Evolutionary conservation across 64 coral and sea anemone genomes (phyloP), one percentile per base, ranked within the genome.

Genomic region (Montipora capricornis): DNA sequence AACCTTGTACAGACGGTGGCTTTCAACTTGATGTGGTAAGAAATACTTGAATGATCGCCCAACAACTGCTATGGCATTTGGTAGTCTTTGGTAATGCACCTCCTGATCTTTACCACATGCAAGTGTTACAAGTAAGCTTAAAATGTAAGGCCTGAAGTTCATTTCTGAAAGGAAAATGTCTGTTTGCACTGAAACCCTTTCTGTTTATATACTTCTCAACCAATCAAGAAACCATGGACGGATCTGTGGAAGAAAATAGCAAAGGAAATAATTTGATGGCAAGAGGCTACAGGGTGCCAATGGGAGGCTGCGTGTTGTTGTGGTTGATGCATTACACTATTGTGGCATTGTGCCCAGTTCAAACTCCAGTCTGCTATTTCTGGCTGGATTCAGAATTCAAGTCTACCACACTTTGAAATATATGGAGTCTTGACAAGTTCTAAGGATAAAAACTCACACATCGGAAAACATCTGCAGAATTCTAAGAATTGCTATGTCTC

Each of bases 21-120:
- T 70, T 48, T 64, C 66, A 86, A 70, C 19, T 47, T 50, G 45
- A 8, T 3, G 44, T 8, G 95, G 80, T 19, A 96, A 62, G 14
- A 59, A 68, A 55, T 96, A 96, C 52, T 88, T 55, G 80, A 96
- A 96, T 53, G 80, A 71, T 81, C 81, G 77, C 16, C 95, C 95
- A 94, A 88, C 75, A 77, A 91, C 74, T 61, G 95, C 95, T 45
- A 96, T 74, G 48, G 90, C 76, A 90, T 96, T 87, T 94, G 95
- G 88, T 6, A 96, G 80, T 80, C 82, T 93, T 58, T 10, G 87
- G 91, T 86, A 48, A 12, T 85, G 90, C 11, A 67, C 47, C 16
- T 73, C 66, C 17, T 49, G 60, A 50, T 71, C 66, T 50, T 50
- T 71, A 52, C 45, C 8, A 68, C 47, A 51, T 8, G 47, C 19